Percentiles rank a stretch among this genome's conserved stretches.
phyloP scores from a whole-genome alignment of 2,797 vertebrate genomes.

The Linurgus olivaceus region DNA sequence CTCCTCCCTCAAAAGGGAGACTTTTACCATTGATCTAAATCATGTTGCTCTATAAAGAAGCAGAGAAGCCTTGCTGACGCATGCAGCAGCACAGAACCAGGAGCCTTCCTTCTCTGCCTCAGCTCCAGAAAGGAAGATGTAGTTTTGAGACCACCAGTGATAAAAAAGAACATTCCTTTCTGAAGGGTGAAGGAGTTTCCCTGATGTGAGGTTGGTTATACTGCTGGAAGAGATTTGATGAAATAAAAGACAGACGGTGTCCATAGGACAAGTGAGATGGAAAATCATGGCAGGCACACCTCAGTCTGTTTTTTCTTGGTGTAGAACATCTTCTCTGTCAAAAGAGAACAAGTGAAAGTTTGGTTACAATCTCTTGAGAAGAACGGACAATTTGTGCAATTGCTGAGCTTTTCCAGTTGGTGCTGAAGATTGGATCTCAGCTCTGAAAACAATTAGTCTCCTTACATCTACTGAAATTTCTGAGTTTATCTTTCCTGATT shows the following conservation, averaged over 20 bases:
- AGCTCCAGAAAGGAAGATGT: not conserved
- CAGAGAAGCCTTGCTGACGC: not conserved
- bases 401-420: conserved; percentile 7
- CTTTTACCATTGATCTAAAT: not conserved
- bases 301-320: not conserved
- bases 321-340: not conserved
- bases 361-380: conserved; percentile 41
- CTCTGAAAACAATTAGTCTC: not conserved
- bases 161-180: not conserved
- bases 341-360: conserved; percentile 43
- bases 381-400: conserved; percentile 5
- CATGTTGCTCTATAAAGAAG: not conserved
- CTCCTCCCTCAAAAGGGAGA: not conserved
- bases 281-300: not conserved
- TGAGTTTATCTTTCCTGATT: conserved; percentile 38
- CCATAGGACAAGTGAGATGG: not conserved
- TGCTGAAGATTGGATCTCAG: not conserved
- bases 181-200: not conserved
- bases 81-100: not conserved
- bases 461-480: conserved; percentile 10
- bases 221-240: not conserved
- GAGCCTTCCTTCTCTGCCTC: not conserved
- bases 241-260: not conserved
- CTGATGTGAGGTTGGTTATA: not conserved
- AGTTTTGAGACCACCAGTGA: not conserved